Evolutionary conservation across 2,113 vertebrate species (phyloP), one percentile per base, ranked within the genome.

Genomic region (Clarias gariepinus): DNA sequence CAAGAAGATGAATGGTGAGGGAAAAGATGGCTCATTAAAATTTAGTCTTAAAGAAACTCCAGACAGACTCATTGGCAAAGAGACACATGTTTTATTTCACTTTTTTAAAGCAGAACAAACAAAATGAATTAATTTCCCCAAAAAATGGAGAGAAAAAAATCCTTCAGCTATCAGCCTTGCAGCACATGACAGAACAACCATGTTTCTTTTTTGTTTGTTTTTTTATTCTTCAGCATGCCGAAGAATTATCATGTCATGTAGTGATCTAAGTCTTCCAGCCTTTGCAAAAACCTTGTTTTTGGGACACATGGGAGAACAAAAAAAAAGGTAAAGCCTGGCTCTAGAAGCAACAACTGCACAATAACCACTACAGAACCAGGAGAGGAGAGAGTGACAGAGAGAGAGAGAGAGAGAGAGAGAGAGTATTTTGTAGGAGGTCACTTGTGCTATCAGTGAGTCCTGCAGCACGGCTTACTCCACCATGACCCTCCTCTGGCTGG

Each of bases 61-160:
- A 86, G 36, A 87, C n/a, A 41, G 55, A 82, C 36, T 77, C 63
- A 41, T 28, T 85, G 87, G 90, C 91, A 93, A 93, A 95, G 92
- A 93, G 90, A 92, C 90, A 41, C 74, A 25, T 53, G 47, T 82
- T 86, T 87, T 86, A 88, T 92, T 88, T 79, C 25, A 25, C 15
- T 95, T 94, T 93, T 89, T 91, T 92, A 94, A 93, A 94, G 93
- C 94, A 94, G 87, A 94, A 93, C 91, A 93, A 95, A 94, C 92
- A 94, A 86, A 94, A 92, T 88, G 87, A 86, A 91, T 91, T 91
- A 87, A 89, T 89, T 89, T 93, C 90, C 85, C 78, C 90, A 85
- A 91, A 94, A 94, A 90, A 86, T 81, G 55, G 78, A 85, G 64
- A 78, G 8, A 69, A 71, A 52, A 83, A 89, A 86, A 57, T 61